phyloP scores from a whole-genome alignment of 2,888 invertebrate species.

The Gonocerus acuteangulatus region DNA sequence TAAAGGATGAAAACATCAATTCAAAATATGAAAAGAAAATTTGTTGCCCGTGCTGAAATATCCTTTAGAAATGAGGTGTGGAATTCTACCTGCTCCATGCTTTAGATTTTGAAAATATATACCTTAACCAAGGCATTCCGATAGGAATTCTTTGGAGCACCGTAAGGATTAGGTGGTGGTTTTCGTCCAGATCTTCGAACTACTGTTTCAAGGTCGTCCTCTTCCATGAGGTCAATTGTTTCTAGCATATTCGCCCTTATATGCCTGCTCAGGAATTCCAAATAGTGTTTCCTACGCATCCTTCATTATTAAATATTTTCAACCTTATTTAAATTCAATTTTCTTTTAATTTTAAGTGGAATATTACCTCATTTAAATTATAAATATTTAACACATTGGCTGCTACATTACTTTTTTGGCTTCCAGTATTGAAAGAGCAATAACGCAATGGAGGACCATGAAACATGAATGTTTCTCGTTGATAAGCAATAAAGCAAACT shows the following conservation, averaged over 20 bases:
- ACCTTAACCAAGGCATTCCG: constrained; percentile 49
- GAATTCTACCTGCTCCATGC: constrained; percentile 11
- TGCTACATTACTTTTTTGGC: no score
- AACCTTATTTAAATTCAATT: neutral
- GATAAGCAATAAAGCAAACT: no score
- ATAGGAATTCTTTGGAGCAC: constrained; percentile 49
- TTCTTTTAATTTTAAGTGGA: neutral
- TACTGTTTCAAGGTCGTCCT: constrained; percentile 75
- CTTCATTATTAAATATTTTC: neutral
- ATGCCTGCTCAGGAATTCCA: constrained; percentile 76
- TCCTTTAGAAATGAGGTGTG: no score
- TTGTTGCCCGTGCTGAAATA: no score
- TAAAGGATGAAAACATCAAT: no score
- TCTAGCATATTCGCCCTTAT: constrained; percentile 66
- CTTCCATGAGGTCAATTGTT: constrained; percentile 65
- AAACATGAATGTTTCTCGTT: no score
- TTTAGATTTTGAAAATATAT: constrained; percentile 47
- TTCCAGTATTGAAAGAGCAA: no score
- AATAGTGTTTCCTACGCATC: constrained; percentile 69
- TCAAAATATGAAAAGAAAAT: no score
- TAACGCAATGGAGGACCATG: no score
- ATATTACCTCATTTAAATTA: no score
- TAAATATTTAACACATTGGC: no score
- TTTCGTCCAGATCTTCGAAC: constrained; percentile 65
- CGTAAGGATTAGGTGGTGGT: constrained; percentile 68